These are phyloP conservation scores for Operophtera brumata DNA, from an alignment of 2,888 invertebrate species.

Conservation along the genomic window DNA sequence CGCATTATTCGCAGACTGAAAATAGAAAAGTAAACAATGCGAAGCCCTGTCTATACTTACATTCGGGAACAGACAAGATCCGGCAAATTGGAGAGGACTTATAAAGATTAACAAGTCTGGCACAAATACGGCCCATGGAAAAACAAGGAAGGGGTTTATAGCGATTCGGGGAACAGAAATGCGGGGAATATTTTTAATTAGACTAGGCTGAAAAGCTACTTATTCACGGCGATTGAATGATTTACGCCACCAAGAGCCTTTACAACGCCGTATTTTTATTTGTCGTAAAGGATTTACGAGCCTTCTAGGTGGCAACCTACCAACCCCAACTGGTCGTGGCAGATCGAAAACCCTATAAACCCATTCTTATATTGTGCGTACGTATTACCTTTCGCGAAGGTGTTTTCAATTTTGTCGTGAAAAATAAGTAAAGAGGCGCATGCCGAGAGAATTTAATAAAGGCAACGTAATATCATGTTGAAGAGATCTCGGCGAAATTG, in stretches of 20 bases:
- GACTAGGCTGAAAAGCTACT: constrained; percentile 3
- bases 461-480: constrained; percentile 54
- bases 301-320: constrained; percentile 40
- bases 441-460: constrained; percentile 65
- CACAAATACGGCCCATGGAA: constrained; percentile 13
- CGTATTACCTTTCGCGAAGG: constrained; percentile 56
- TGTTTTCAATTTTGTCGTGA: constrained; percentile 71
- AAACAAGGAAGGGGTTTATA: constrained; percentile 18
- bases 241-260: constrained; percentile 56
- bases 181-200: constrained; percentile 29
- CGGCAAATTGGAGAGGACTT: constrained; percentile 29
- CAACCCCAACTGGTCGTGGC: constrained; percentile 50
- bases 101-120: constrained; percentile 33
- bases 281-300: constrained; percentile 74
- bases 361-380: constrained; percentile 70
- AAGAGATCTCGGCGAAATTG: constrained; percentile 58
- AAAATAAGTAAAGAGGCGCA: constrained; percentile 56
- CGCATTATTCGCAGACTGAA: neutral
- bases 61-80: constrained; percentile 20
- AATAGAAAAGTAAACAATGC: constrained; percentile 20
- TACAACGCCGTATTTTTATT: constrained; percentile 65
- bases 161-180: constrained; percentile 17
- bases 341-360: constrained; percentile 60
- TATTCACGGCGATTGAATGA: constrained; percentile 60
- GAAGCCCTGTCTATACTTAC: constrained; percentile 16